These are phyloP conservation scores for Scaptomyza pallida DNA, from an alignment of 1,140 invertebrate species.

Conservation along the genomic window DNA sequence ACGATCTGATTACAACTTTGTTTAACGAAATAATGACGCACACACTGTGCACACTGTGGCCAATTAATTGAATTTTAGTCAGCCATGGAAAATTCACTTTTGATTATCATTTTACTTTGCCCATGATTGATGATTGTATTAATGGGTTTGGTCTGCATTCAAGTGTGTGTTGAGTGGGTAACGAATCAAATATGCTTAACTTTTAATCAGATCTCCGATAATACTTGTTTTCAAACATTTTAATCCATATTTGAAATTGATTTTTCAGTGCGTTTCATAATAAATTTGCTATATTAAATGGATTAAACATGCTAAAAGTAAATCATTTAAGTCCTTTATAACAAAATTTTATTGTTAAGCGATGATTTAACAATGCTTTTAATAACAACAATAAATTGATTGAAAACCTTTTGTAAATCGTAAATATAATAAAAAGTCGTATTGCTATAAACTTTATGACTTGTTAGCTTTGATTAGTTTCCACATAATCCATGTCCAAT, in stretches of 20 bases:
- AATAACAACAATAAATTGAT: no score
- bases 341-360: no score
- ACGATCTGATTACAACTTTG: conserved; percentile 73
- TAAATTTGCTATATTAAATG: no score
- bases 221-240: conserved; percentile 1
- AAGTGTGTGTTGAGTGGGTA: conserved; percentile 11
- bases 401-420: no score
- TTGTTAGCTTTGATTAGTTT: background rate
- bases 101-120: conserved; percentile 40
- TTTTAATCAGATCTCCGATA: background rate
- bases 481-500: background rate
- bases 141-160: conserved; percentile 7
- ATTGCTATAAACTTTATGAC: background rate
- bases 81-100: conserved; percentile 40
- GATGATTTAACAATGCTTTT: no score
- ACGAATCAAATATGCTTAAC: conserved; percentile 8
- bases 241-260: background rate
- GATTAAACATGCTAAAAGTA: no score
- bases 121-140: conserved; percentile 41
- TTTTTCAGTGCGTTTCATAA: no score
- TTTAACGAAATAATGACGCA: conserved; percentile 68
- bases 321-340: no score
- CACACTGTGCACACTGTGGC: conserved; percentile 46
- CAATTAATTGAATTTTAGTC: conserved; percentile 68
- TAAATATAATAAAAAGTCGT: no score